Base-by-base conservation (phyloP, 2,888 invertebrate species). In the Drosophila borealis region DNA sequence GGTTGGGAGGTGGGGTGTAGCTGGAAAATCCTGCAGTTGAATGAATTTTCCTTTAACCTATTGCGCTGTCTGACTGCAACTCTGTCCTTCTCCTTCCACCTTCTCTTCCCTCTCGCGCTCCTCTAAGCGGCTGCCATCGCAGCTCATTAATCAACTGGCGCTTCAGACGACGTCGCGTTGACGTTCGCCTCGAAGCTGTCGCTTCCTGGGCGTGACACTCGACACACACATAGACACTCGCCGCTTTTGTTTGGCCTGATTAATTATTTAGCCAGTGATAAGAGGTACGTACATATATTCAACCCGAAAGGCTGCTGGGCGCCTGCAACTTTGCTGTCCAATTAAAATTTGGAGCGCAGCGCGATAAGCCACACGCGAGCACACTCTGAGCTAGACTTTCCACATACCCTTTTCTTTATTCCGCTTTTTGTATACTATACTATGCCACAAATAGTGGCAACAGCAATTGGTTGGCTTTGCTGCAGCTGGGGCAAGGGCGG, bases 111-210 rank as follows among this genome's bases (percentile, higher is more conserved):
- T 14, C 49, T 39, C 29, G 1, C 5, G 13, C 14, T 13, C 13
- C 29, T 36, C 25, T 50, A 36, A 55, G 72, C 53, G 39, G 39
- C 60, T 69, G 69, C 21, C 76, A 87, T 81, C 74, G 66, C 69
- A 75, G 86, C 83, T 88, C 83, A 83, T 83, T 83, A 83, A 83
- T 83, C 83, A 83, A 88, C 74, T 70, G 82, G 70, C 81, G 72
- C 74, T 68, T 60, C 60, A 59, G 55, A 70, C 60, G 62, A 51
- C 66, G 49, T 68, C 61, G 88, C 80, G 88, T 73, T 85, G 88
- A 88, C 83, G 80, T 66, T 75, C 68, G 70, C 70, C 68, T 78
- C 61, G 67, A 70, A 80, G 70, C 77, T 82, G 83, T 85, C 88
- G 75, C 87, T 75, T 79, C 68, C 81, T 73, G 87, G 81, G 75